Percentiles rank a stretch among this genome's conserved stretches.
phyloP scores from a whole-genome alignment of 2,888 invertebrate species.

The Parascotia fuliginaria region DNA sequence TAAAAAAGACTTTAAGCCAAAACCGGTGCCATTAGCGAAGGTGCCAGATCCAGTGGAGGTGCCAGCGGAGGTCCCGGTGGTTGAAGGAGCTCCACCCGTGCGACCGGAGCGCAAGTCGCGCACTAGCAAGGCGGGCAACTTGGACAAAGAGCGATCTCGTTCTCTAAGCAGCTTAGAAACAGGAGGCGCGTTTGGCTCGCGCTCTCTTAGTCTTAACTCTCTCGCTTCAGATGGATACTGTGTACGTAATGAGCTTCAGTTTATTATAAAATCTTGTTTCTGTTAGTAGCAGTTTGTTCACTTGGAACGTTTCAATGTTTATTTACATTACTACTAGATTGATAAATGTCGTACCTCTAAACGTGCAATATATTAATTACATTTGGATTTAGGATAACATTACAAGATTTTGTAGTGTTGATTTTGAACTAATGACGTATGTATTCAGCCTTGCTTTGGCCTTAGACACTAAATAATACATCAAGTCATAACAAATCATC shows the following conservation, averaged over 20 bases:
- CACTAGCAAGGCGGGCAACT: conserved; percentile 51
- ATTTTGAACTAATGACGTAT: not conserved
- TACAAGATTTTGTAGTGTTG: too few species aligned
- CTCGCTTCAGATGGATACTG: conserved; percentile 93
- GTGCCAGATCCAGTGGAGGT: conserved; percentile 50
- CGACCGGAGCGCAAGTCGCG: conserved; percentile 72
- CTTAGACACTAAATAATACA: not conserved
- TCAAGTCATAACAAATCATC: too few species aligned
- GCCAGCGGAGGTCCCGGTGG: conserved; percentile 22
- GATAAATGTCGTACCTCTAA: not conserved
- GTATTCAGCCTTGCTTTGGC: not conserved
- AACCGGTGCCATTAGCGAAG: conserved; percentile 70
- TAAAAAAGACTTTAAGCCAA: conserved; percentile 81
- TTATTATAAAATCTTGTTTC: not conserved
- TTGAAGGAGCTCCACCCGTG: conserved; percentile 55
- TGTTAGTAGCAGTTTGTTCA: not conserved
- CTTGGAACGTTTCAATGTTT: not conserved
- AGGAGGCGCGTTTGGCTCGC: conserved; percentile 68
- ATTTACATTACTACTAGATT: not conserved
- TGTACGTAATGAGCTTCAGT: conserved; percentile 84
- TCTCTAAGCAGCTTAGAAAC: conserved; percentile 73
- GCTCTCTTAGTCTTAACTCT: conserved; percentile 89
- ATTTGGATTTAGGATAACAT: not conserved
- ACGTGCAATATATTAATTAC: not conserved
- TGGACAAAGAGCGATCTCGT: conserved; percentile 76